Evolutionary conservation across 2,888 invertebrate genomes (phyloP).

Genomic region (Agonum fuliginosum): DNA sequence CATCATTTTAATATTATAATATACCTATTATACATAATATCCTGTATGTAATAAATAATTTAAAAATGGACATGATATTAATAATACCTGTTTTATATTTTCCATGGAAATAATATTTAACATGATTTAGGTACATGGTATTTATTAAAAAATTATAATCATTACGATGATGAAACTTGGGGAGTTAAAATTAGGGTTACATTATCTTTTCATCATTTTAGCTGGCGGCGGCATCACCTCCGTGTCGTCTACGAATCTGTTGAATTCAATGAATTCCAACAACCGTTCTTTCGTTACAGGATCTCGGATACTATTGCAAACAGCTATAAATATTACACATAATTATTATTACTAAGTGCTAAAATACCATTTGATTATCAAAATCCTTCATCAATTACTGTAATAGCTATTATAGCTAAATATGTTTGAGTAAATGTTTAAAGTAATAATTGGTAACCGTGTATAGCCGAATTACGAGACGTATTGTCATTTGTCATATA

Average conservation of each 20-base stretch:
- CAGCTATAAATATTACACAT: conserved; percentile 77
- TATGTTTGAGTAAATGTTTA: no score
- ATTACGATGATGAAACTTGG: no score
- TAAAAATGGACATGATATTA: no score
- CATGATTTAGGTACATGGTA: neutral
- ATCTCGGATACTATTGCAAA: conserved; percentile 85
- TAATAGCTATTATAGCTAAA: no score
- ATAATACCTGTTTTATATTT: no score
- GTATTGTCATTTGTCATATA: no score
- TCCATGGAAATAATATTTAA: neutral
- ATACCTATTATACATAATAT: conserved; percentile 5
- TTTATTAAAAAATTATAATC: no score
- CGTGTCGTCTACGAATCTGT: conserved; percentile 80
- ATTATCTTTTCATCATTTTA: conserved; percentile 74
- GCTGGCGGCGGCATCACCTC: conserved; percentile 84
- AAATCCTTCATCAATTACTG: no score
- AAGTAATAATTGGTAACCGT: no score
- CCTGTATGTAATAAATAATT: conserved; percentile 3
- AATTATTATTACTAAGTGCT: neutral
- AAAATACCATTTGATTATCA: no score
- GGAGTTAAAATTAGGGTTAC: neutral
- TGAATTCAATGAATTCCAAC: conserved; percentile 81
- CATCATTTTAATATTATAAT: neutral
- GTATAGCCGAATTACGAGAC: no score
- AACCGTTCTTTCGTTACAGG: conserved; percentile 92